These are phyloP conservation scores for Triplophysa bombifrons DNA, from an alignment of 2,797 vertebrate species.

Conservation along the genomic window DNA sequence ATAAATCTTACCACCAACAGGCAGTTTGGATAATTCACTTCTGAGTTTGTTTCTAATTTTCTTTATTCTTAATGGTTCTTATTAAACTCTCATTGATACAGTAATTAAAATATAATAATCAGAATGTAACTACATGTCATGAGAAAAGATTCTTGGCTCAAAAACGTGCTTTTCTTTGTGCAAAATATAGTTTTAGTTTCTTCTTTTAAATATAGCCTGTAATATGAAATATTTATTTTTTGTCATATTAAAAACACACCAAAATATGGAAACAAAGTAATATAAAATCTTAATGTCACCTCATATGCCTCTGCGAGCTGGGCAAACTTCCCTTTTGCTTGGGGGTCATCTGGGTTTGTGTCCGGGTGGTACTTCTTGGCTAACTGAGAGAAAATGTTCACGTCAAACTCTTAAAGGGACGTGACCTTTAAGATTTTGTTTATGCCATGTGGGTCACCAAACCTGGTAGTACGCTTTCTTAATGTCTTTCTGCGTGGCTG, in stretches of 20 bases:
- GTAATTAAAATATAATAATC: background rate
- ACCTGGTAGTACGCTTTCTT: slow-evolving; percentile 98
- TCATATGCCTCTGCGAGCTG: slow-evolving; percentile 95
- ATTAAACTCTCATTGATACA: background rate
- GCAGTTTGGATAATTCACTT: background rate
- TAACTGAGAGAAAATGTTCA: slow-evolving; percentile 75
- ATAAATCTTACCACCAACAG: no score
- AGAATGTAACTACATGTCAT: background rate
- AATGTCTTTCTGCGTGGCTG: slow-evolving; percentile 93
- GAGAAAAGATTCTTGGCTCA: background rate
- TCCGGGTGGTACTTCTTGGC: slow-evolving; percentile 99
- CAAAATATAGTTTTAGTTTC: background rate
- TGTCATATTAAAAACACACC: background rate
- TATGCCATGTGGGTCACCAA: background rate
- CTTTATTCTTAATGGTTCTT: background rate
- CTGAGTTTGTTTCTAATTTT: background rate
- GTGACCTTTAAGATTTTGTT: background rate
- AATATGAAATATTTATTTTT: background rate
- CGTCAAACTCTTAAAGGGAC: background rate
- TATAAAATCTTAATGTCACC: slow-evolving; percentile 68
- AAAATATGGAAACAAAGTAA: background rate
- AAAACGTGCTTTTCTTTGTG: background rate
- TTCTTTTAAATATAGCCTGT: background rate
- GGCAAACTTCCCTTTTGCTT: slow-evolving; percentile 97
- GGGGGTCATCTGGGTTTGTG: slow-evolving; percentile 95